These are phyloP conservation scores for Tiliqua scincoides DNA, from an alignment of 2,113 vertebrate genomes.

Conservation along the genomic window DNA sequence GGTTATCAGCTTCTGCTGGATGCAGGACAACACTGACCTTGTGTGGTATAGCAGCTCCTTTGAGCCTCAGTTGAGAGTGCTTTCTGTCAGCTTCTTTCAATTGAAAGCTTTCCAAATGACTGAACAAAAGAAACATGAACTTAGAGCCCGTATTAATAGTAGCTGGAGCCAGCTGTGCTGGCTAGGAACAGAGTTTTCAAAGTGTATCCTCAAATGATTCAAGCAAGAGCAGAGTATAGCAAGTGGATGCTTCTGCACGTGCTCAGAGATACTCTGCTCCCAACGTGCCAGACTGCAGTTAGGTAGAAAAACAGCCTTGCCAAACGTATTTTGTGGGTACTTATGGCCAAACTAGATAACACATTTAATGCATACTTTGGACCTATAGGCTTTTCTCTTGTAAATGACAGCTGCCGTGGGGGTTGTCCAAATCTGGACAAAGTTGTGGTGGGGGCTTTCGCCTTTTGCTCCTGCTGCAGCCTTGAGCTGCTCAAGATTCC, in stretches of 20 bases:
- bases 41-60: background rate
- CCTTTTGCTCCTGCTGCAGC: too few species aligned
- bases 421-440: too few species aligned
- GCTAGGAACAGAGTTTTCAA: conserved; percentile 5
- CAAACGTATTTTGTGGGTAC: background rate
- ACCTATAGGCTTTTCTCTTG: too few species aligned
- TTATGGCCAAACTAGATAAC: background rate
- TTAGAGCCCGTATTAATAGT: background rate
- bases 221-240: background rate
- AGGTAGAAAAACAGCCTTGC: background rate
- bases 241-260: background rate
- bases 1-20: accelerated
- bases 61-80: conserved; percentile 21
- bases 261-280: background rate
- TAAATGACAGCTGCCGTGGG: too few species aligned
- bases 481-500: too few species aligned
- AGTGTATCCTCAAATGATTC: background rate
- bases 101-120: conserved; percentile 26
- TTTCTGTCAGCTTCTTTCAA: conserved; percentile 38
- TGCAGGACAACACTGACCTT: conserved; percentile 31
- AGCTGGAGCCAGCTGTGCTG: conserved; percentile 4
- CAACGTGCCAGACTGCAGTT: background rate
- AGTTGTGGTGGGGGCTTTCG: too few species aligned
- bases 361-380: too few species aligned
- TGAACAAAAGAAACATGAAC: conserved; percentile 54